These are phyloP conservation scores for Alectura lathami DNA, from an alignment of 2,113 vertebrate genomes.

Conservation along the genomic window DNA sequence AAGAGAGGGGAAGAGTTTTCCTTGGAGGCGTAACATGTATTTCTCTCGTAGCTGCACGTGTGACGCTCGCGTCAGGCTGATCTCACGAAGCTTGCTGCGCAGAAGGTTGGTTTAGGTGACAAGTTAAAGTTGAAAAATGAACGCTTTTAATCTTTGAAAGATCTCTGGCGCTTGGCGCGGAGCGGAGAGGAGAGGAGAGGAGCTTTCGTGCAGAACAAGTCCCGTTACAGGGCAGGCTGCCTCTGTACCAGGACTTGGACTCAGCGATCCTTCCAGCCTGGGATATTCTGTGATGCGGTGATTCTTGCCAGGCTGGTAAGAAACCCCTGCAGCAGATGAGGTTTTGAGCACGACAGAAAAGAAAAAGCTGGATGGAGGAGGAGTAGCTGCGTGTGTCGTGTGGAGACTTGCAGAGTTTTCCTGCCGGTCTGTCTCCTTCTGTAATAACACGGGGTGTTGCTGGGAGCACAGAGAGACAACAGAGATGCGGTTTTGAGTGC, in stretches of 20 bases:
- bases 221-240: background rate
- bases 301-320: background rate
- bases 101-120: background rate
- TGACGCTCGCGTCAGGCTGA: too few relatives aligned
- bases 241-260: too few relatives aligned
- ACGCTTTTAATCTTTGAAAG: background rate
- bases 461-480: background rate
- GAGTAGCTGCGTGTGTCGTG: background rate
- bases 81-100: background rate
- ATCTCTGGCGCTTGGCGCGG: background rate
- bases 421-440: accelerated
- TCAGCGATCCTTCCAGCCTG: too few relatives aligned
- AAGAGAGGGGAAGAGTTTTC: too few relatives aligned
- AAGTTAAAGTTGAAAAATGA: too few relatives aligned
- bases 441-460: background rate
- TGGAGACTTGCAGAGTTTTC: background rate
- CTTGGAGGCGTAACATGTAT: too few relatives aligned
- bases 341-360: background rate
- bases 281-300: too few relatives aligned
- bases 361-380: background rate
- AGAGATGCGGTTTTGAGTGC: background rate
- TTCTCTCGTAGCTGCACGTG: too few relatives aligned
- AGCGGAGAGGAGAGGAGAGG: background rate
- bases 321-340: background rate
- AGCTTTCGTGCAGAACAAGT: background rate